Base-by-base conservation (phyloP, 2,888 invertebrate species). In the Belgica antarctica region DNA sequence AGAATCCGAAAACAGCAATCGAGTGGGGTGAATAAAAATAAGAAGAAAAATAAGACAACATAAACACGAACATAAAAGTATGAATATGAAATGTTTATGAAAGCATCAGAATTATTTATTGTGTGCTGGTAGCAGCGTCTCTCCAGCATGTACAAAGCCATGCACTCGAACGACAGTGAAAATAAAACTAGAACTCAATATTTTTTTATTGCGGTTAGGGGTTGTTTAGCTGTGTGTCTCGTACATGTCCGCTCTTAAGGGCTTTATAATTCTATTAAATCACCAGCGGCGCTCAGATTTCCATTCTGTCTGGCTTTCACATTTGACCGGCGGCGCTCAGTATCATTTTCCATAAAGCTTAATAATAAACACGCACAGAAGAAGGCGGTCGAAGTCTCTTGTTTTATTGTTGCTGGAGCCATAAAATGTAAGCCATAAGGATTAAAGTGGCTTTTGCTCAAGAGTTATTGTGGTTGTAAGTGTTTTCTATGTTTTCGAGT, bases 61-160 rank as follows among this genome's bases (percentile, higher is more conserved):
- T 65, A n/a, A 24, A 62, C 22, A 47, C 17, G 12, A 25, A 10
- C 47, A 65, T 65, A 27, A 15, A 65, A 25, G 47, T 46, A 25
- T 65, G 46, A 62, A 62, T 62, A 62, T 62, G 62, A 62, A 36
- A 31, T 62, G 22, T 19, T 24, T 12, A 10, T 25, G 59, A 59
- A n/a, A 25, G 15, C n/a, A 59, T 25, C 7, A 12, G 15, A 59
- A 59, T 59, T 59, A 19, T 59, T 59, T 59, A 59, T 59, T 7
- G 25, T 59, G 8, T 46, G 34, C 22, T 19, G 22, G 52, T 12
- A 52, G 17, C 19, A 17, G 5, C 52, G 2, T 5, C n/a, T 31
- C 52, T 41, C 41, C 4, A 1, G 22, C 2, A 41, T 3, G 4
- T 27, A 59, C 22, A 59, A 59, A 27, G 12, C 2, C 59, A 59